Percentiles rank a stretch among this genome's conserved stretches.
phyloP scores from a whole-genome alignment of 2,888 invertebrate species.

The Rutpela maculata region DNA sequence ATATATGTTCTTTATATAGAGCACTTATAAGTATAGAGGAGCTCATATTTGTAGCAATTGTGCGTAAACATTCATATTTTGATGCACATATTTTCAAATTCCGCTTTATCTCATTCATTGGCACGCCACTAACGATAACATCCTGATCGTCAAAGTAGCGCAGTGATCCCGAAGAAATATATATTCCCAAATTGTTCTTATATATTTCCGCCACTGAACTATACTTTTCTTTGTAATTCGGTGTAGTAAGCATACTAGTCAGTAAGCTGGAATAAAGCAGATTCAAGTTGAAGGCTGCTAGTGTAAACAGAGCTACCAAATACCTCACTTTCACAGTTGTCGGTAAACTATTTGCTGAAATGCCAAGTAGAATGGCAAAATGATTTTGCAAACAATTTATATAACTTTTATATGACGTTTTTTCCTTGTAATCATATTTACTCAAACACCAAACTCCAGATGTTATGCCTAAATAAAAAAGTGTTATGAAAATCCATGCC shows the following conservation, averaged over 20 bases:
- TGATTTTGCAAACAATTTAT: background rate
- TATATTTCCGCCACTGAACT: background rate
- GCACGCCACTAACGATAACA: background rate
- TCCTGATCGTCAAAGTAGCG: background rate
- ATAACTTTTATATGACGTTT: background rate
- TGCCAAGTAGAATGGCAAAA: background rate
- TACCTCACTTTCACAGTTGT: conserved; percentile 3
- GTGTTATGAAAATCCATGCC: background rate
- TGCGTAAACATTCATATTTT: background rate
- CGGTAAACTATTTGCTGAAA: background rate
- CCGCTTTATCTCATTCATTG: background rate
- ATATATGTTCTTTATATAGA: background rate
- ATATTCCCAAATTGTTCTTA: background rate
- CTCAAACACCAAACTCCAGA: background rate
- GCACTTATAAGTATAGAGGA: background rate
- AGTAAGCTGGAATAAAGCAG: background rate
- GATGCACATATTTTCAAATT: background rate
- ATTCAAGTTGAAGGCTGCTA: background rate
- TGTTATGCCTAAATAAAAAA: background rate
- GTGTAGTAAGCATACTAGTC: background rate
- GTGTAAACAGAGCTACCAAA: background rate
- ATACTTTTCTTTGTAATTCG: background rate
- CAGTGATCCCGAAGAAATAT: background rate
- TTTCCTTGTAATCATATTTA: background rate
- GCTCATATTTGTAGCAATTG: background rate